Percentiles rank a stretch among this genome's conserved stretches.
phyloP scores from a whole-genome alignment of 2,888 invertebrate species.

The Lasioglossum marginatum region DNA sequence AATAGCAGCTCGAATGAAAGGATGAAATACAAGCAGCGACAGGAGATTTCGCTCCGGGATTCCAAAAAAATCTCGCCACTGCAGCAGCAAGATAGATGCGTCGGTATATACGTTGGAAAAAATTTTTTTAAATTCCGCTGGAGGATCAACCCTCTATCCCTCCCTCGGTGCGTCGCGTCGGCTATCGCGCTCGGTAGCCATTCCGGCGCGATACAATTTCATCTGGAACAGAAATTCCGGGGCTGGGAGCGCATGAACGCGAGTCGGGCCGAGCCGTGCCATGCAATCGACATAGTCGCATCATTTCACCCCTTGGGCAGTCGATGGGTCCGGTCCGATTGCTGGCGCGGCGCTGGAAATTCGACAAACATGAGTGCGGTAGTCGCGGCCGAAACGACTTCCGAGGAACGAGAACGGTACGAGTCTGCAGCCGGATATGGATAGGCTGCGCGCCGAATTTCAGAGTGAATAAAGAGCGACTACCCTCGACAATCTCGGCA shows the following conservation, averaged over 20 bases:
- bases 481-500: conserved; percentile 53
- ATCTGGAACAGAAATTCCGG: conserved; percentile 14
- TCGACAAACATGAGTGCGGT: conserved; percentile 14
- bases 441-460: conserved; percentile 49
- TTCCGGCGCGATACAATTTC: conserved; percentile 7
- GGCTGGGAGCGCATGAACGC: neutral
- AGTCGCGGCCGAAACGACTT: conserved; percentile 30
- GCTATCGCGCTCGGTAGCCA: neutral
- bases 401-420: neutral
- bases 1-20: neutral
- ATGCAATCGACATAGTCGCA: conserved; percentile 20
- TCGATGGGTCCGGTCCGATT: conserved; percentile 7
- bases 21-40: neutral
- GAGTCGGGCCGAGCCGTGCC: neutral
- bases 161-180: neutral
- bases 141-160: no score
- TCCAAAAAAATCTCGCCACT: neutral
- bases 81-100: neutral
- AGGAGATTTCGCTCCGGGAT: neutral
- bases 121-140: conserved; percentile 4
- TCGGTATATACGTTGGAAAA: neutral
- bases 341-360: neutral
- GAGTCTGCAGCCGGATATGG: conserved; percentile 21
- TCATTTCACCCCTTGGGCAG: conserved; percentile 14
- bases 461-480: conserved; percentile 57